phyloP scores from a whole-genome alignment of 2,888 invertebrate species.

The Hirtodrosophila confusa region DNA sequence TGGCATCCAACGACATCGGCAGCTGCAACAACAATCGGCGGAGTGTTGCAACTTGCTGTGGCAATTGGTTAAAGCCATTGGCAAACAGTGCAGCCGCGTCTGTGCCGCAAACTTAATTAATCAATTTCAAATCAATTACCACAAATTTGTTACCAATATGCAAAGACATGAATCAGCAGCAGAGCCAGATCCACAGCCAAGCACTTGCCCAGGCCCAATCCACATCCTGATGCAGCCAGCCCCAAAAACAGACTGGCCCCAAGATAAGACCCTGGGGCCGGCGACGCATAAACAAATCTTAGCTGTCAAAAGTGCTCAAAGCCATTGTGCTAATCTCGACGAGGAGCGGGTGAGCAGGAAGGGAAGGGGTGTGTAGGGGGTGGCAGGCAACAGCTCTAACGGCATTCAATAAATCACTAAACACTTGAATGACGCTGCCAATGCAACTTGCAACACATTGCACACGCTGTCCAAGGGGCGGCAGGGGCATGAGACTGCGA shows the following conservation, averaged over 20 bases:
- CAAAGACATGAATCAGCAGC: conserved; percentile 75
- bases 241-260: conserved; percentile 18
- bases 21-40: conserved; percentile 15
- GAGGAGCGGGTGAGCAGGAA: not conserved
- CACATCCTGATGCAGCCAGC: not conserved
- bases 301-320: conserved; percentile 81
- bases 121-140: conserved; percentile 81
- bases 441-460: conserved; percentile 79
- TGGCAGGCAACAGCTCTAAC: conserved; percentile 63
- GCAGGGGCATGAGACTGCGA: conserved; percentile 8
- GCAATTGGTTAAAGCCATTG: conserved; percentile 42
- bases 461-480: conserved; percentile 30
- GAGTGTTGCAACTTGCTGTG: conserved; percentile 9
- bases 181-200: not conserved
- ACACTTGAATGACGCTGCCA: conserved; percentile 79
- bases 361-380: not conserved
- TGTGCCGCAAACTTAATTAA: conserved; percentile 70
- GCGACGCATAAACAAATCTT: conserved; percentile 78
- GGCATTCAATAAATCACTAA: conserved; percentile 82
- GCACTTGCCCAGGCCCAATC: not conserved
- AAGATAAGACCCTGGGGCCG: conserved; percentile 54
- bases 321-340: conserved; percentile 80
- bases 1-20: conserved; percentile 17
- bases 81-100: conserved; percentile 39
- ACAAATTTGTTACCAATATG: conserved; percentile 81